Percentiles rank a stretch among this genome's conserved stretches.
These are phyloP conservation scores for Eupithecia pulchellata DNA, from an alignment of 2,888 invertebrate genomes.

Conservation along the genomic window DNA sequence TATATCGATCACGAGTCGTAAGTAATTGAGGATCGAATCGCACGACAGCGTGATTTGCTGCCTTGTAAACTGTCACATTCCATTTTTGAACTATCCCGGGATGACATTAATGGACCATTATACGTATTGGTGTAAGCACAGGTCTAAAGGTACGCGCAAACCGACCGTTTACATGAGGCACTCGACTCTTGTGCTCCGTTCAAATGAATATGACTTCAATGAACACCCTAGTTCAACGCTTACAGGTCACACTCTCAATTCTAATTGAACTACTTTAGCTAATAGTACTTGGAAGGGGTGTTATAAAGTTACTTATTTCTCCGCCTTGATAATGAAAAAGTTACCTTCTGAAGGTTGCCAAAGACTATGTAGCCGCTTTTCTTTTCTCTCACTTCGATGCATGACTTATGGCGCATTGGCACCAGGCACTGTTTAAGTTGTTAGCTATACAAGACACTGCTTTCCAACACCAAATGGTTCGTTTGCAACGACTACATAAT, in stretches of 20 bases:
- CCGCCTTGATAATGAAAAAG: neutral
- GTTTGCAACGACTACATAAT: slow-evolving; percentile 6
- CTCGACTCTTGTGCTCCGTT: neutral
- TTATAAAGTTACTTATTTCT: neutral
- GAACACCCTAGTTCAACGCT: neutral
- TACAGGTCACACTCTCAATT: neutral
- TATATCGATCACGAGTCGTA: slow-evolving; percentile 71
- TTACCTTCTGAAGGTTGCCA: neutral
- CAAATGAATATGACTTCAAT: neutral
- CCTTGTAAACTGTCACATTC: slow-evolving; percentile 44
- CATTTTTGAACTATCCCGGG: slow-evolving; percentile 37
- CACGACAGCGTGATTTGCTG: slow-evolving; percentile 60
- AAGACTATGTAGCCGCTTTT: too few species aligned
- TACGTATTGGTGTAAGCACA: slow-evolving; percentile 15
- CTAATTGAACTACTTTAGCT: too few species aligned
- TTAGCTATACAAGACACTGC: neutral
- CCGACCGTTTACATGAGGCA: neutral
- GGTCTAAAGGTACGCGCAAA: neutral
- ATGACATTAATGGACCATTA: slow-evolving; percentile 42
- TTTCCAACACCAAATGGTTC: neutral
- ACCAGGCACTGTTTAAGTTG: too few species aligned
- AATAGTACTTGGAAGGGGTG: too few species aligned
- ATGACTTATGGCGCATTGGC: neutral
- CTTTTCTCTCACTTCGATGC: too few species aligned
- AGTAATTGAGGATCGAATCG: slow-evolving; percentile 67